Conservation (phyloP, 2,888 invertebrate genomes). For the Xylota segnis region DNA sequence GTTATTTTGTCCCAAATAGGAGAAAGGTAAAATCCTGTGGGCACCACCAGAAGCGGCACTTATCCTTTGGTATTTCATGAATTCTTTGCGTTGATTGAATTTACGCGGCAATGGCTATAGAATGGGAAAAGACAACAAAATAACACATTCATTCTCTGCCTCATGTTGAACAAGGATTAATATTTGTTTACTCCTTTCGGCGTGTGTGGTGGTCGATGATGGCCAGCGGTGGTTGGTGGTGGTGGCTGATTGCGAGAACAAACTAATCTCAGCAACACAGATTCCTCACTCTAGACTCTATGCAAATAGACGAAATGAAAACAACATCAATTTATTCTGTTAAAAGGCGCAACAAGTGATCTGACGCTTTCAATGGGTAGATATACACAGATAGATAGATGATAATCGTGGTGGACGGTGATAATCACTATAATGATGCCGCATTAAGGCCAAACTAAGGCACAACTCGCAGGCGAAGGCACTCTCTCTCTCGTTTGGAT, state of each 20-base stretch:
- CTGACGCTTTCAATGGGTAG: conserved; percentile 54
- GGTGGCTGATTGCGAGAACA: conserved; percentile 60
- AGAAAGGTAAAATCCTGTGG: background rate
- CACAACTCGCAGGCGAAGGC: background rate
- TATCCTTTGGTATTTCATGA: conserved; percentile 70
- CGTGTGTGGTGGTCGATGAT: conserved; percentile 50
- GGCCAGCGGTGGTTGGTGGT: conserved; percentile 40
- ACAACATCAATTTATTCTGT: conserved; percentile 76
- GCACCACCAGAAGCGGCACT: conserved; percentile 61
- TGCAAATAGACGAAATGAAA: conserved; percentile 74
- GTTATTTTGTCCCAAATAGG: conserved; percentile 5
- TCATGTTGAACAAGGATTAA: conserved; percentile 74
- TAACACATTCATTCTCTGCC: conserved; percentile 43
- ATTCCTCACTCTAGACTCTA: conserved; percentile 35
- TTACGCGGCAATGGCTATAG: conserved; percentile 42
- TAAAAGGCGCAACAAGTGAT: conserved; percentile 76
- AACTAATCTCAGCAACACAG: conserved; percentile 44
- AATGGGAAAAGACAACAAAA: conserved; percentile 73
- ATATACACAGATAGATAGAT: conserved; percentile 25
- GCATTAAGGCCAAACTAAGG: conserved; percentile 37
- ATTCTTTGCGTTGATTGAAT: conserved; percentile 39
- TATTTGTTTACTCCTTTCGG: conserved; percentile 76
- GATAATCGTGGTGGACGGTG: conserved; percentile 66
- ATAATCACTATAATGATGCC: conserved; percentile 74
- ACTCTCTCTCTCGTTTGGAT: conserved; percentile 7